Evolutionary conservation across 35 echinoderm and acorn worm genomes (phyloP).

Genomic region (Ptychodera flava): DNA sequence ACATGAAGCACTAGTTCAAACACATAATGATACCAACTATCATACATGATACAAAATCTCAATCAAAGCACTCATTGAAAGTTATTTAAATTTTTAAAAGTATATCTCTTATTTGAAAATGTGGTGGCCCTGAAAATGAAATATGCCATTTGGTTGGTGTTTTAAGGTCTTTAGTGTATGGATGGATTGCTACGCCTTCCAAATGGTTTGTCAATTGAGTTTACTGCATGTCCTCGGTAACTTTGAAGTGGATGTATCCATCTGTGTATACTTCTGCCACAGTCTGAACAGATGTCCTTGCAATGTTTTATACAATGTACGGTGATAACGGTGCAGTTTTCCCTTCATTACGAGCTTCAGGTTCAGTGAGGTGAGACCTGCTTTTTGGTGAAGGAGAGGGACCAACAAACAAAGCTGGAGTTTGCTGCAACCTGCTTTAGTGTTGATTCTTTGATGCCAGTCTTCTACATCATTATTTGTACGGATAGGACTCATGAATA

Average conservation of each 20-base stretch:
- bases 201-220: not conserved
- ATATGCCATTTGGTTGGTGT: too few relatives aligned
- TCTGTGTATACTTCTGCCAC: not conserved
- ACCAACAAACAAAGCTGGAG: slow-evolving; percentile 1
- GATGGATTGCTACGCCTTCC: too few relatives aligned
- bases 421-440: slow-evolving; percentile 5
- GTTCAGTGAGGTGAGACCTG: not conserved
- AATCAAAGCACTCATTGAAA: too few relatives aligned
- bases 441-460: slow-evolving; percentile 39
- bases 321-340: slow-evolving; percentile 13
- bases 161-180: too few relatives aligned
- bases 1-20: too few relatives aligned
- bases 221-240: not conserved
- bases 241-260: not conserved
- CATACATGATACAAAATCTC: too few relatives aligned
- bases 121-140: too few relatives aligned
- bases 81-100: too few relatives aligned
- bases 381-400: slow-evolving; percentile 18
- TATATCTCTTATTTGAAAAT: too few relatives aligned
- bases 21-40: too few relatives aligned
- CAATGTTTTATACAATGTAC: not conserved
- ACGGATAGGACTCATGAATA: slow-evolving; percentile 7
- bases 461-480: slow-evolving; percentile 57
- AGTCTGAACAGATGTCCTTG: slow-evolving; percentile 23
- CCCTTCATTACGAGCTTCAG: slow-evolving; percentile 4